Evolutionary conservation across 1,140 invertebrate genomes (phyloP), one percentile per base, ranked within the genome.

Genomic region (Tetranychus cinnabarinus): DNA sequence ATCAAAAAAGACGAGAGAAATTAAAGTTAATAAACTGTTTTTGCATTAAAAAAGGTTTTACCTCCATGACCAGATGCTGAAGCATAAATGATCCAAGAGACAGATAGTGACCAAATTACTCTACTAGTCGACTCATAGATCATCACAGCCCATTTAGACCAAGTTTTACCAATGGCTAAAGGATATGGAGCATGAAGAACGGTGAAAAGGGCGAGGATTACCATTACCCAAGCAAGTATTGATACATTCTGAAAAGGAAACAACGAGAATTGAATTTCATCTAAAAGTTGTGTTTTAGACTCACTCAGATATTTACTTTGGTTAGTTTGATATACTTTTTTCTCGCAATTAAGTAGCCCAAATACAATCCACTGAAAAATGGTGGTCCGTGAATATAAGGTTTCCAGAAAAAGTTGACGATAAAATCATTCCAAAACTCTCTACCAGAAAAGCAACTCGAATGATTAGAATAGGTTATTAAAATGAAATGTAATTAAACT

Each of bases 61-160:
- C 65, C 61, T 56, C 67, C 67, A 62, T 66, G 62, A 42, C 64
- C 66, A 36, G 65, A 64, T 3, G 65, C 64, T 42, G 66, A 68
- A 10, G 62, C 59, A 13, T 65, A 61, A 8, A 67, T 63, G 3
- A 68, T 61, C 64, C 66, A 66, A 15, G 61, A 60, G 5, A 68
- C 10, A 36, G 66, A 66, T 4, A 70, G 47, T 36, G 66, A 63
- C 69, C 69, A 70, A 2, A 65, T 61, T 8, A 64, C 64, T 31
- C 67, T 34, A 45, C 61, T 61, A 5, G 63, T 35, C 4, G 66
- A 58, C 46, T 65, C 66, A 52, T 66, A 67, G n/a, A 67, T 36
- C 5, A 58, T 57, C n/a, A 39, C 54, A 1, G 13, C 2, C 31
- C 33, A 34, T 58, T n/a, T 45, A 34, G 48, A 31, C 42, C 52